Evolutionary conservation across 2,888 invertebrate species (phyloP), one percentile per base, ranked within the genome.

Genomic region (Limnephilus lunatus): DNA sequence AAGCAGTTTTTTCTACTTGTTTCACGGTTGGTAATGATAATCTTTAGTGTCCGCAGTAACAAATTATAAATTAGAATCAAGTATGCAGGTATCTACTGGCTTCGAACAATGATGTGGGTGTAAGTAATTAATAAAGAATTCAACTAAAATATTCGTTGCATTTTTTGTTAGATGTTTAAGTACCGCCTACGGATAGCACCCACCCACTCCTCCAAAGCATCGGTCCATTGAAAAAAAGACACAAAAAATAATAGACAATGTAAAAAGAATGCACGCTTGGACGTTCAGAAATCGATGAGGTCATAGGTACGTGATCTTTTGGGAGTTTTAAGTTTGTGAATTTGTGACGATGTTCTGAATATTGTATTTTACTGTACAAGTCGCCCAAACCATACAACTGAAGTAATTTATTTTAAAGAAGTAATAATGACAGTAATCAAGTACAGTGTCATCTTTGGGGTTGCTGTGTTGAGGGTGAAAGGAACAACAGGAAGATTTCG

Each of bases 131-230:
- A 86, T 86, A 86, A 88, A 30, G 31, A 68, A 88, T 32, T 80
- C 32, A n/a, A 80, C 88, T 48, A 30, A n/a, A 68, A 68, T 68
- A 68, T 68, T 80, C 88, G 14, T 48, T 48, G 86, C 86, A 86
- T 86, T 86, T 86, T 86, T 86, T 86, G 48, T 86, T 86, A 39
- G 48, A 86, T 86, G 9, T 86, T 44, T n/a, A 48, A n/a, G 86
- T 44, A 86, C 86, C 86, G 86, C 86, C 86, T 86, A 86, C 48
- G 44, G 44, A 86, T 25, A 30, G n/a, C n/a, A 35, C 86, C 86
- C 86, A 30, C 86, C 86, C 86, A 86, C 86, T 44, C 86, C 25
- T n/a, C 5, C 44, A n/a, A 44, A 86, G 86, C 30, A 30, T 86
- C 86, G 44, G 86, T n/a, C 48, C 14, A 86, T 44, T 86, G 44